Conservation (phyloP, 2,888 invertebrate species). For the Sarcophaga subvicina region DNA sequence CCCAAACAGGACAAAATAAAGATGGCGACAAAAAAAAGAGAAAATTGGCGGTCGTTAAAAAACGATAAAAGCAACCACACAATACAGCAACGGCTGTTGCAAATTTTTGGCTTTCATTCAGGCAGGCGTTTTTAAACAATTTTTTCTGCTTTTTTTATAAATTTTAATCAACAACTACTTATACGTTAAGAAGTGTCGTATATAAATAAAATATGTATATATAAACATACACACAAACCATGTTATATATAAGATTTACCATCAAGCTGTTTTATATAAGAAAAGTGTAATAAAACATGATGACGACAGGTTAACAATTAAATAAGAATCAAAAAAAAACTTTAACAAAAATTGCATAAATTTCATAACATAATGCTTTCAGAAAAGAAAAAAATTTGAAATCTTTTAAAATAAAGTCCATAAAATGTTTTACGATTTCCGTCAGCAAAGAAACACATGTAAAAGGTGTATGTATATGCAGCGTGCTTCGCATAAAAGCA, state of each 20-base stretch:
- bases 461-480: neutral
- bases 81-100: conserved; percentile 16
- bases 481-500: neutral
- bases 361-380: conserved; percentile 24
- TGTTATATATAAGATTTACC: too few relatives aligned
- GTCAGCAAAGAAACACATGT: conserved; percentile 13
- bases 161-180: neutral
- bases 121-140: neutral
- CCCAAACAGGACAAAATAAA: neutral
- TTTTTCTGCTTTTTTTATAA: neutral
- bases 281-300: neutral
- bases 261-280: neutral
- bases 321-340: conserved; percentile 10
- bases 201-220: too few relatives aligned
- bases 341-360: conserved; percentile 34
- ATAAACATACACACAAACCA: too few relatives aligned
- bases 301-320: conserved; percentile 60
- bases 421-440: conserved; percentile 40
- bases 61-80: conserved; percentile 22
- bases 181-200: neutral
- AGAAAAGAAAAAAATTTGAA: neutral
- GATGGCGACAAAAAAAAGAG: too few relatives aligned
- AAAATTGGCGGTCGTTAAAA: neutral
- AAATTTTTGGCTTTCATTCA: too few relatives aligned
- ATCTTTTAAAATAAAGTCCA: conserved; percentile 1